Evolutionary conservation across 2,888 invertebrate species (phyloP), one percentile per base, ranked within the genome.

Genomic region (Pandemis heparana): DNA sequence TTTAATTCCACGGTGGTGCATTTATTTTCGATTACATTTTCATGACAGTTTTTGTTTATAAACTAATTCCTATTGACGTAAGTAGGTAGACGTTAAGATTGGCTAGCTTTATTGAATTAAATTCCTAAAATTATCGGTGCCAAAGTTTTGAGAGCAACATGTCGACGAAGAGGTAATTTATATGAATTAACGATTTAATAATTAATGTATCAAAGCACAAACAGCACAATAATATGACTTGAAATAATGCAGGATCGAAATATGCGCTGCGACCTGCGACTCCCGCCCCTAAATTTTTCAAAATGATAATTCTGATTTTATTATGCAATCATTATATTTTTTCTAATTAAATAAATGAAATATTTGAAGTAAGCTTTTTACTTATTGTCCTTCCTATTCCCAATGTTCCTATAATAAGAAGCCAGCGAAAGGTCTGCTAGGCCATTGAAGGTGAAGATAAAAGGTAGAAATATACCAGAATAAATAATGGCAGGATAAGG

Each of bases 321-420:
- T 51, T 74, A 74, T 74, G 56, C 69, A 74, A 74, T 56, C 69
- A 74, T 73, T 69, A 73, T 74, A 70, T 74, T 64, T 74, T 74
- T 74, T 74, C 60, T 74, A 70, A 74, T 64, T 65, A 74, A 74
- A 74, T 67, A 62, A 12, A 60, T 53, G 41, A 65, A 74, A 61
- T 61, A 74, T 74, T 38, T 46, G 9, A 23, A 12, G 14, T n/a
- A 8, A 18, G n/a, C 10, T 41, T 23, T 7, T 23, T 14, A 0
- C 14, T 63, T 46, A 18, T 16, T 16, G 12, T 53, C 16, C 18
- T 56, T 23, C 23, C 23, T 5, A 1, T 56, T 56, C 23, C 23
- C 1, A 16, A 0, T 53, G 9, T 18, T 53, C 14, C 9, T 53
- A 2, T 14, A 32, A 32, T 32, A 32, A 32, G 1, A 32, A 32